These are phyloP conservation scores for Habrosyne pyritoides DNA, from an alignment of 2,888 invertebrate genomes.

Conservation along the genomic window DNA sequence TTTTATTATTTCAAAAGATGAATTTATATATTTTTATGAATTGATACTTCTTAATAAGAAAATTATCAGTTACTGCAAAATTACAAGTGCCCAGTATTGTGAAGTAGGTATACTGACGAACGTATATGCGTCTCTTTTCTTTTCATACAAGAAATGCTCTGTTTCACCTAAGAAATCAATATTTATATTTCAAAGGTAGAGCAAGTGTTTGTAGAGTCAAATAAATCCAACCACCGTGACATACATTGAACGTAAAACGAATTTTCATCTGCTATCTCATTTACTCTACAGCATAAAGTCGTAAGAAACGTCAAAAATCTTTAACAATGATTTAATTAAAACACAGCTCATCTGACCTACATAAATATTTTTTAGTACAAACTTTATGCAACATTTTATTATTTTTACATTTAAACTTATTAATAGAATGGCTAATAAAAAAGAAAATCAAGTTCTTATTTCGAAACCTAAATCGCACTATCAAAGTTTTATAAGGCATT, in stretches of 20 bases:
- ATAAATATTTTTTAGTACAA: background rate
- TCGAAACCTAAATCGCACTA: constrained; percentile 65
- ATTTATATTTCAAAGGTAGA: background rate
- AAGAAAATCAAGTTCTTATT: constrained; percentile 27
- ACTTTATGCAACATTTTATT: background rate
- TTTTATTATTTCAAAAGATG: background rate
- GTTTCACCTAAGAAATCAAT: constrained; percentile 7
- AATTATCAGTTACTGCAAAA: too few species aligned
- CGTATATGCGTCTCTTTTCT: background rate
- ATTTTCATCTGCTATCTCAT: background rate
- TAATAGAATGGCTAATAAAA: background rate
- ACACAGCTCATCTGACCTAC: background rate
- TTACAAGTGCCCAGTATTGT: too few species aligned
- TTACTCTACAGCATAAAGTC: background rate
- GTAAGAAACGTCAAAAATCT: background rate
- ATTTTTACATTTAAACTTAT: background rate
- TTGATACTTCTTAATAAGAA: background rate
- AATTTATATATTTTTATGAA: background rate
- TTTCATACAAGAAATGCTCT: background rate
- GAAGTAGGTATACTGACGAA: background rate
- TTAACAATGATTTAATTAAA: background rate
- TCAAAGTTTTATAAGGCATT: constrained; percentile 41
- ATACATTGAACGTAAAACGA: background rate
- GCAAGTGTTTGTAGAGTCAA: background rate
- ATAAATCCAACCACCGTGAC: background rate